phyloP scores from a whole-genome alignment of 2,797 vertebrate genomes.

The Epinephelus awoara region DNA sequence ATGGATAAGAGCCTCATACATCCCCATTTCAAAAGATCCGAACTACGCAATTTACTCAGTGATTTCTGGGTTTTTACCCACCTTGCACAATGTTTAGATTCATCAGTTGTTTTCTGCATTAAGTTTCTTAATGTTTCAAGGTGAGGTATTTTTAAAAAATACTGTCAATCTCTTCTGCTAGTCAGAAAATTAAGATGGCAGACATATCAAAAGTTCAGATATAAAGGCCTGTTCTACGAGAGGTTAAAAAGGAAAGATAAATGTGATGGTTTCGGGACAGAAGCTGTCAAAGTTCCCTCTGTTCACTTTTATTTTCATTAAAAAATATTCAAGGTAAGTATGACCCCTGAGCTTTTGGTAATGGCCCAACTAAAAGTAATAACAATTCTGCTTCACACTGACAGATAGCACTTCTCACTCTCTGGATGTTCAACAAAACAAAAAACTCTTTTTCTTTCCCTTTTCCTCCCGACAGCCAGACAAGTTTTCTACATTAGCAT shows the following conservation, averaged over 20 bases:
- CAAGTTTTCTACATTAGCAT: slow-evolving; percentile 16
- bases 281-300: neutral
- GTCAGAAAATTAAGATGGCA: neutral
- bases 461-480: neutral
- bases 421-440: neutral
- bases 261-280: neutral
- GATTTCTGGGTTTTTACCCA: neutral
- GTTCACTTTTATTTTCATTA: neutral
- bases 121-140: no score
- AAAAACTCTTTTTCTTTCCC: neutral
- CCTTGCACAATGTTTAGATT: neutral
- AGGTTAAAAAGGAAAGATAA: neutral
- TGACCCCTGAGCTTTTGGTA: neutral
- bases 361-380: neutral
- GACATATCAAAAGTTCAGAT: neutral
- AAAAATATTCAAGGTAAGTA: neutral
- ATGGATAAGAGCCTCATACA: no score
- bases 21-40: no score
- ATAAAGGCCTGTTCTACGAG: neutral
- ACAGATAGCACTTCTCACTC: neutral
- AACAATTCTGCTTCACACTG: neutral
- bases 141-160: no score
- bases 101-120: neutral
- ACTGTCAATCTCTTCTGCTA: neutral
- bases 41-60: no score